These are phyloP conservation scores for Eurytoma californica DNA, from an alignment of 2,888 invertebrate genomes.

Conservation along the genomic window DNA sequence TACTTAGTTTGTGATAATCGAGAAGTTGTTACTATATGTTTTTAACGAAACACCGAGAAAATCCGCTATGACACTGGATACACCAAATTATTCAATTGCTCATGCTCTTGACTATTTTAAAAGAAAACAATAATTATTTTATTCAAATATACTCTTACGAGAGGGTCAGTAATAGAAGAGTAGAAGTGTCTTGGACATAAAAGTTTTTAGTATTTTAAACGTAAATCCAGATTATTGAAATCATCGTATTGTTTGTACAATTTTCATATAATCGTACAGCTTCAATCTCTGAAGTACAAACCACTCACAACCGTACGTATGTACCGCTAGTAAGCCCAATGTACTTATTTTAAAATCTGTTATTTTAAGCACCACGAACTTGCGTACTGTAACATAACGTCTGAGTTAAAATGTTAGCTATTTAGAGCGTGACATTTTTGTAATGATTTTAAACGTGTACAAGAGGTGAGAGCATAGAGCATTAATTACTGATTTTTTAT, in stretches of 20 bases:
- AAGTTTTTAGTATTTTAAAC: conserved; percentile 26
- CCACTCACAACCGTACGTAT: not conserved
- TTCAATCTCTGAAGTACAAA: conserved; percentile 12
- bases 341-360: conserved; percentile 36
- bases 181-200: conserved; percentile 16
- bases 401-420: conserved; percentile 28
- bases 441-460: conserved; percentile 17
- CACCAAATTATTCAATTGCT: conserved; percentile 20
- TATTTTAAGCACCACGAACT: conserved; percentile 18
- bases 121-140: conserved; percentile 30
- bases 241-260: conserved; percentile 32
- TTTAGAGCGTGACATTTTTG: conserved; percentile 12
- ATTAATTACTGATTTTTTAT: conserved; percentile 28
- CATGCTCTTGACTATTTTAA: conserved; percentile 24
- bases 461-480: not conserved
- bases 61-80: conserved; percentile 19
- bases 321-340: conserved; percentile 5
- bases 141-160: conserved; percentile 10
- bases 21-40: not conserved
- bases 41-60: not conserved
- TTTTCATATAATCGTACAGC: conserved; percentile 37
- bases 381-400: conserved; percentile 14
- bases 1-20: not conserved
- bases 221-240: conserved; percentile 12
- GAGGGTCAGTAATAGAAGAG: conserved; percentile 14